Base-by-base conservation (phyloP, 2,888 invertebrate species). In the Dione juno region DNA sequence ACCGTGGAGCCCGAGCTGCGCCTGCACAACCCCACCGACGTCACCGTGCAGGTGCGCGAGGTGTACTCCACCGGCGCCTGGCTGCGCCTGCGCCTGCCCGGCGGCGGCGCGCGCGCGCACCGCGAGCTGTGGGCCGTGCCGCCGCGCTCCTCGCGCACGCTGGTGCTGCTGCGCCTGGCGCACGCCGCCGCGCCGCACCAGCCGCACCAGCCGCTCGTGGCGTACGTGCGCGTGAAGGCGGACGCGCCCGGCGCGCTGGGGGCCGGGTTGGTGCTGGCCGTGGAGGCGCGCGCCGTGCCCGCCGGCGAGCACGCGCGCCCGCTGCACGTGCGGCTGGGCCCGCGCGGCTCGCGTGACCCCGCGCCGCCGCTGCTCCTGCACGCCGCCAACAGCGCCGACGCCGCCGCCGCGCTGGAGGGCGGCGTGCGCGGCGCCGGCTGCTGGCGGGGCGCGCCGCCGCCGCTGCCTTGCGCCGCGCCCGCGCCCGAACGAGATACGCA, bases 11-110 rank as follows among this genome's bases (percentile, higher is more conserved):
- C 98, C 72, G 94, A 97, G 84, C 97, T 99, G 84, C 95, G 96
- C 81, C 95, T 99, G 94, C 97, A 98, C 94, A 99, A 99, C 95
- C 99, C 99, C 77, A 97, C 98, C 86, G 94, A 95, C 80, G 95
- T 95, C 81, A 95, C 97, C 72, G 80, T 75, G 71, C 85, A 96
- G 95, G 95, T 97, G 83, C 91, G 95, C 74, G 97, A 97, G 93
- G 95, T 97, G 77, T 97, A 96, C 89, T 96, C 96, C 84, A 98
- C 98, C 86, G 98, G 98, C 71, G 96, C 97, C 64, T 98, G 98
- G 92, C 96, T 99, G 87, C 97, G 98, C 84, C 96, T 99, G 89
- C 96, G 96, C 88, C 93, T 99, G 84, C 98, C 99, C 71, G 94
- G 92, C 71, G 97, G 96, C 66, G 96, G 96, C 74, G 93, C 94